phyloP scores from a whole-genome alignment of 1,140 invertebrate species.

The Thaumetopoea pityocampa region DNA sequence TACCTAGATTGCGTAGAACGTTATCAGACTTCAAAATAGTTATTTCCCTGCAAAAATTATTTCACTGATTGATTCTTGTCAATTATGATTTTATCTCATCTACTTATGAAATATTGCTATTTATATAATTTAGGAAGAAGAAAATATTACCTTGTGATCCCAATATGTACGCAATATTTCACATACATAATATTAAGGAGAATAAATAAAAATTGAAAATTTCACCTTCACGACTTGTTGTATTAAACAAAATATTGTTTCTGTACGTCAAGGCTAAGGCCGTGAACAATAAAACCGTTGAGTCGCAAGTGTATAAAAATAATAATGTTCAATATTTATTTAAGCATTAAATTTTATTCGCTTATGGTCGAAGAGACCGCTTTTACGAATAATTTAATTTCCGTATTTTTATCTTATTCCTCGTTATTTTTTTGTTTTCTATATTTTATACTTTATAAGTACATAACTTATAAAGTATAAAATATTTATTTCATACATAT shows the following conservation, averaged over 20 bases:
- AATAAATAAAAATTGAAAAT: slow-evolving; percentile 25
- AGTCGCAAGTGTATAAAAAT: too few species aligned
- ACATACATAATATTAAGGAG: slow-evolving; percentile 13
- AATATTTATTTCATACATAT: too few species aligned
- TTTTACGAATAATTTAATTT: too few species aligned
- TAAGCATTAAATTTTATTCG: slow-evolving; percentile 6
- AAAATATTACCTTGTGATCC: background rate
- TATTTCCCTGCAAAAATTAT: slow-evolving; percentile 1
- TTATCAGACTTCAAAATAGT: too few species aligned
- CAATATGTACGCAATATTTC: slow-evolving; percentile 12
- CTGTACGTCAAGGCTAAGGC: slow-evolving; percentile 21
- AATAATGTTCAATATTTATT: background rate
- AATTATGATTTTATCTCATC: slow-evolving; percentile 6
- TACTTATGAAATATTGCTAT: slow-evolving; percentile 2
- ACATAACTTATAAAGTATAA: too few species aligned
- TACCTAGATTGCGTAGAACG: too few species aligned
- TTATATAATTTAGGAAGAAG: too few species aligned
- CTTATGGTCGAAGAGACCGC: too few species aligned
- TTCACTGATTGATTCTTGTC: slow-evolving; percentile 1
- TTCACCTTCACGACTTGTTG: slow-evolving; percentile 24
- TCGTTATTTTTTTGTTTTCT: too few species aligned
- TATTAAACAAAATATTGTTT: slow-evolving; percentile 11
- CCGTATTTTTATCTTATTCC: too few species aligned
- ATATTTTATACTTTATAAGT: too few species aligned
- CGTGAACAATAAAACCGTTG: too few species aligned